Evolutionary conservation across 92 coral and sea anemone genomes (phyloP).

Genomic region (Isaurus tuberculatus): DNA sequence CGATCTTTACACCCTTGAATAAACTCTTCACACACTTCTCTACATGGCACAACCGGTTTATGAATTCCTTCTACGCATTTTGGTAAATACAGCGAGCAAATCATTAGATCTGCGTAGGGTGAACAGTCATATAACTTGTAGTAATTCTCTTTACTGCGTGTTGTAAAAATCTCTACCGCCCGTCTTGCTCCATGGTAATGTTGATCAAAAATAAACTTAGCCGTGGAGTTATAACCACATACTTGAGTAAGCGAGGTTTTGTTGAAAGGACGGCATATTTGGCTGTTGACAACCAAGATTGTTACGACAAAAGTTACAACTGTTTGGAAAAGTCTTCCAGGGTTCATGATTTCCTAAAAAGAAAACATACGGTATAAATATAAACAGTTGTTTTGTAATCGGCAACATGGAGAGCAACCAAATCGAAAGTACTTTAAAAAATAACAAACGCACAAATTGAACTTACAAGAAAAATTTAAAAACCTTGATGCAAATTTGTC

Average conservation of each 20-base stretch:
- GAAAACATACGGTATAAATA: not conserved
- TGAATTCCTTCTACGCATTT: slow-evolving; percentile 48
- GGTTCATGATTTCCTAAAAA: slow-evolving; percentile 22
- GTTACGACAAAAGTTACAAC: not conserved
- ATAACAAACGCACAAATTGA: not conserved
- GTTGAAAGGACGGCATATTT: slow-evolving; percentile 52
- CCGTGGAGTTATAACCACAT: slow-evolving; percentile 68
- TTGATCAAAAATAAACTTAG: not conserved
- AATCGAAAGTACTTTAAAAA: not conserved
- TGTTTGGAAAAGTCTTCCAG: not conserved
- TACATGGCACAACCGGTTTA: slow-evolving; percentile 72
- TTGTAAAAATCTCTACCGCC: slow-evolving; percentile 28
- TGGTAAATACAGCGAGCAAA: slow-evolving; percentile 60
- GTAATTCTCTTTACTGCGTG: not conserved
- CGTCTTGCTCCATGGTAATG: not conserved
- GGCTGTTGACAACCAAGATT: slow-evolving; percentile 19
- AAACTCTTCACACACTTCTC: slow-evolving; percentile 78
- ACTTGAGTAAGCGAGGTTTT: slow-evolving; percentile 18
- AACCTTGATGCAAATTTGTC: not conserved
- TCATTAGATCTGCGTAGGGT: slow-evolving; percentile 49
- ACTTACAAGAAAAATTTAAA: not conserved
- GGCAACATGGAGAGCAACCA: too few relatives aligned
- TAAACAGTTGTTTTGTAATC: not conserved
- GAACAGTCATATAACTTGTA: slow-evolving; percentile 56
- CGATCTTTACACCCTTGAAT: slow-evolving; percentile 64